Evolutionary conservation across 2,797 vertebrate species (phyloP).

Genomic region (Tauraco hartlaubi): DNA sequence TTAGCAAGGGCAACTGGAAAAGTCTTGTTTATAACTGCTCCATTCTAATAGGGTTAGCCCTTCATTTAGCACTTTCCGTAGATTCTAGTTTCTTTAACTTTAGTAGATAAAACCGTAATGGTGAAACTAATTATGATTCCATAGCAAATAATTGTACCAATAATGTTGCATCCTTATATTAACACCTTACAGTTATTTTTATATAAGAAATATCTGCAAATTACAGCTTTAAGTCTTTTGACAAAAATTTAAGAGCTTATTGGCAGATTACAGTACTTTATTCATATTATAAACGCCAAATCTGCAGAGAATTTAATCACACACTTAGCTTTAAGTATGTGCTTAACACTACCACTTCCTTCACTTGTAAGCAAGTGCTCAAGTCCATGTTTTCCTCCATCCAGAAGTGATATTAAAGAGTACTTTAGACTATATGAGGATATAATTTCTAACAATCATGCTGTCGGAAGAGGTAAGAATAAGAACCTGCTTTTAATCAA

Average conservation of each 20-base stretch:
- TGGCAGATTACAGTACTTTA: not conserved
- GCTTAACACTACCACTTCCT: not conserved
- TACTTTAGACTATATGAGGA: not conserved
- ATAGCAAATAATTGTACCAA: not conserved
- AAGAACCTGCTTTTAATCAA: not conserved
- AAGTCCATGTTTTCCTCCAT: not conserved
- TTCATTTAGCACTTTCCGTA: not conserved
- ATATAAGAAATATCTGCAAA: not conserved
- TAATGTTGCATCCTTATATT: not conserved
- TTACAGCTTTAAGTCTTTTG: not conserved
- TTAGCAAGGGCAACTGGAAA: constrained; percentile 51
- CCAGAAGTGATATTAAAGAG: not conserved
- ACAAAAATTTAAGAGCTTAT: not conserved
- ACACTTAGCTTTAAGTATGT: not conserved
- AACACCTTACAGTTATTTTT: not conserved
- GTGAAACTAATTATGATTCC: not conserved
- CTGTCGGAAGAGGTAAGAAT: not conserved
- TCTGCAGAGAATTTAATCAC: constrained; percentile 1
- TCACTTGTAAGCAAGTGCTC: not conserved
- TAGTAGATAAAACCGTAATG: not conserved
- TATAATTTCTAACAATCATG: not conserved
- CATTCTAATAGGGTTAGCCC: constrained; percentile 17
- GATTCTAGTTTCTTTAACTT: constrained; percentile 23
- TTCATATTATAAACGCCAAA: not conserved
- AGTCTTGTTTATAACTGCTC: constrained; percentile 20